Percentiles rank a stretch among this genome's conserved stretches.
Evolutionary conservation across 2,797 vertebrate species (phyloP).

Genomic region (Tokudaia muenninki): DNA sequence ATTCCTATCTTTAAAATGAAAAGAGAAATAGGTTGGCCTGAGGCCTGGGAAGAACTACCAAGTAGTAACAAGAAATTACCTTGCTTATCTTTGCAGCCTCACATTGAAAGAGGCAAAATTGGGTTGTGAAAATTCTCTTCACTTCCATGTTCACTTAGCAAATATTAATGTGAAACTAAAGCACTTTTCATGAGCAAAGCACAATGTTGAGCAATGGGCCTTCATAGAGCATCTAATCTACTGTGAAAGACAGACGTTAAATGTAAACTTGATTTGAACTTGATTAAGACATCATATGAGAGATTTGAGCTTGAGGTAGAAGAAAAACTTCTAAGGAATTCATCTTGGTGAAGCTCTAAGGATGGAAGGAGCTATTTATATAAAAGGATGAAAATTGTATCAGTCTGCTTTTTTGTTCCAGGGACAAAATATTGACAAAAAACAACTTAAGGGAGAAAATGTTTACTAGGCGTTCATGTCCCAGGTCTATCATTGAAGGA

Average conservation of each 20-base stretch:
- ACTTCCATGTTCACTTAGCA: conserved; percentile 37
- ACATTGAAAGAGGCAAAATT: neutral
- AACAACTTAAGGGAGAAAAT: neutral
- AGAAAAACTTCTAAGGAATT: neutral
- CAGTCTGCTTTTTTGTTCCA: neutral
- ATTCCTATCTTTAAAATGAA: conserved; percentile 50
- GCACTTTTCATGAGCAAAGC: neutral
- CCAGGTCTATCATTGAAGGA: neutral
- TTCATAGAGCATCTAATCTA: neutral
- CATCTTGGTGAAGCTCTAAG: conserved; percentile 1
- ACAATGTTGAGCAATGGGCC: neutral
- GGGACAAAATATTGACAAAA: neutral
- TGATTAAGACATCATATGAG: neutral
- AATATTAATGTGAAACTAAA: neutral
- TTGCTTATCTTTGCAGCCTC: conserved; percentile 27
- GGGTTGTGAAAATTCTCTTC: neutral
- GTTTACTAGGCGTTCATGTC: neutral
- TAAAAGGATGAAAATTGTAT: neutral
- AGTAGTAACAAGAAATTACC: neutral
- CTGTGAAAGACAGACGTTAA: neutral
- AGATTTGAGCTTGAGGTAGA: neutral
- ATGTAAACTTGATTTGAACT: neutral
- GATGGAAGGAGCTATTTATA: neutral
- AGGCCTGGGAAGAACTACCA: conserved; percentile 29
- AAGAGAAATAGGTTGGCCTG: conserved; percentile 14